These are phyloP conservation scores for Protonibea diacanthus DNA, from an alignment of 2,797 vertebrate genomes.

Conservation along the genomic window DNA sequence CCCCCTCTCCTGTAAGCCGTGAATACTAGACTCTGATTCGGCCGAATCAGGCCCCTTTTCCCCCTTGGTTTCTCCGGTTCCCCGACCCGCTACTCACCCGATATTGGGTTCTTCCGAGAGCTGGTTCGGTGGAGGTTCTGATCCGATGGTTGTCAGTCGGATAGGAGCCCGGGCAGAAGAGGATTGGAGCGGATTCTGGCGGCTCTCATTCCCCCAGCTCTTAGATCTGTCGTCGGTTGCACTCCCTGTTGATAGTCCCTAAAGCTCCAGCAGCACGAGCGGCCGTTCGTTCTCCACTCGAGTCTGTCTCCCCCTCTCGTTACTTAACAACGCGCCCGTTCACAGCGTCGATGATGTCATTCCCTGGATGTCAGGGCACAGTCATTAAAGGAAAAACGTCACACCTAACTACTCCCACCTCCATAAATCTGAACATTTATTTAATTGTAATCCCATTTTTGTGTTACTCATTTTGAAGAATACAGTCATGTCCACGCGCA, in stretches of 20 bases:
- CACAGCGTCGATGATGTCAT: constrained; percentile 82
- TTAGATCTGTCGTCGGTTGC: constrained; percentile 75
- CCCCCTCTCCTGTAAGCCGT: constrained; percentile 79
- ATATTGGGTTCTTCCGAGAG: constrained; percentile 88
- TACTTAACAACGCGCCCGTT: constrained; percentile 78
- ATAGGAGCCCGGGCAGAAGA: constrained; percentile 77
- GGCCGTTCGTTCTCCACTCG: constrained; percentile 67
- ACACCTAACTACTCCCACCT: constrained; percentile 24
- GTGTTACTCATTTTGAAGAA: not conserved
- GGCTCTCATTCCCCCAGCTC: constrained; percentile 84
- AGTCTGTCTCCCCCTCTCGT: constrained; percentile 74
- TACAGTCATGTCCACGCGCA: not conserved
- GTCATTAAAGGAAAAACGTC: constrained; percentile 54
- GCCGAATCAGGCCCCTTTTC: constrained; percentile 81
- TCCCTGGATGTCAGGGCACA: constrained; percentile 50
- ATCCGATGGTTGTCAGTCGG: constrained; percentile 89
- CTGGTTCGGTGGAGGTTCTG: constrained; percentile 85
- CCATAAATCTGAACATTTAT: constrained; percentile 11
- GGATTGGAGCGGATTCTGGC: constrained; percentile 93
- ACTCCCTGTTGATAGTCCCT: constrained; percentile 82
- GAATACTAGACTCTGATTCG: constrained; percentile 73
- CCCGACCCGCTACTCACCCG: constrained; percentile 77
- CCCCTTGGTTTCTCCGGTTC: constrained; percentile 86
- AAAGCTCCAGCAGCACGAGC: constrained; percentile 67
- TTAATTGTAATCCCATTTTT: not conserved